phyloP scores from a whole-genome alignment of 1,140 invertebrate species.

The Adelges cooleyi region DNA sequence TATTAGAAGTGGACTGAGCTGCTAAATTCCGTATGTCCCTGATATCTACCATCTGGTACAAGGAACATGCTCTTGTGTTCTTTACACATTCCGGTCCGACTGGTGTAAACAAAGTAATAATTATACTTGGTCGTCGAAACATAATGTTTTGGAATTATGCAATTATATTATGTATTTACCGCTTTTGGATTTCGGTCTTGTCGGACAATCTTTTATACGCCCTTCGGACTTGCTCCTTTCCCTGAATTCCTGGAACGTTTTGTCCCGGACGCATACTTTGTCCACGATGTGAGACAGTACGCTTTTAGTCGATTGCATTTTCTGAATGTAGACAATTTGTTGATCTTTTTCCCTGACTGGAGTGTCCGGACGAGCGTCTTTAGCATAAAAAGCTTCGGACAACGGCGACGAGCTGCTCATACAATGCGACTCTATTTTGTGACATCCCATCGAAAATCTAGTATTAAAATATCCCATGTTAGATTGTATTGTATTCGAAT shows the following conservation, averaged over 20 bases:
- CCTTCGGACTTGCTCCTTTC: constrained; percentile 30
- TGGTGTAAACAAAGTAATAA: too few relatives aligned
- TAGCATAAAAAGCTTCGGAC: not conserved
- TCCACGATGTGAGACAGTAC: constrained; percentile 14
- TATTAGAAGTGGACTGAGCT: constrained; percentile 15
- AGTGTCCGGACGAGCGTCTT: constrained; percentile 18
- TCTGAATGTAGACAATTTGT: constrained; percentile 15
- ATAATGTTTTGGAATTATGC: too few relatives aligned
- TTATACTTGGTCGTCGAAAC: too few relatives aligned
- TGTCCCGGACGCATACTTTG: not conserved
- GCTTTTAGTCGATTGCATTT: constrained; percentile 9
- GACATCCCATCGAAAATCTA: constrained; percentile 13
- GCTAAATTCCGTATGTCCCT: constrained; percentile 2
- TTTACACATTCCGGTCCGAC: not conserved
- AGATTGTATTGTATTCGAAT: too few relatives aligned
- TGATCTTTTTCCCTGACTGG: constrained; percentile 18
- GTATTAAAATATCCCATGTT: not conserved
- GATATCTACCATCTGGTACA: constrained; percentile 21
- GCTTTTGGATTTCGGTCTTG: constrained; percentile 2
- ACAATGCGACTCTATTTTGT: constrained; percentile 22
- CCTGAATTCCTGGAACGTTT: constrained; percentile 24
- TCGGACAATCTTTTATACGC: constrained; percentile 26
- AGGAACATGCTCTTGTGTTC: constrained; percentile 22
- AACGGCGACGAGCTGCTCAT: constrained; percentile 10
- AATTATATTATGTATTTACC: too few relatives aligned